Percentiles rank a stretch among this genome's conserved stretches.
phyloP scores from a whole-genome alignment of 2,113 vertebrate species.

The Mastomys coucha region DNA sequence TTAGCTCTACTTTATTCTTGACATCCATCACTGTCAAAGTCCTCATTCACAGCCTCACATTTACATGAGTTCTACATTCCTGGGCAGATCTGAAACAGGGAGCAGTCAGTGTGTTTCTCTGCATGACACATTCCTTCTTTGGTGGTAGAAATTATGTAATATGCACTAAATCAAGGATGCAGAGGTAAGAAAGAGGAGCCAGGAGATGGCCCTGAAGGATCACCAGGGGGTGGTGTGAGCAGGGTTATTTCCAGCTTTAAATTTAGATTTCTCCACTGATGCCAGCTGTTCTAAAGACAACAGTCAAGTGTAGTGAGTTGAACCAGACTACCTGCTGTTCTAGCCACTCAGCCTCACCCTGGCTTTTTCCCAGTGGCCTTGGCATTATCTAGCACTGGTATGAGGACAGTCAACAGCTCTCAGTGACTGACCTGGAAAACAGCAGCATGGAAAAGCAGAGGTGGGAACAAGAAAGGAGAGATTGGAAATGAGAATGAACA shows the following conservation, averaged over 20 bases:
- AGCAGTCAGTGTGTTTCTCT: conserved; percentile 27
- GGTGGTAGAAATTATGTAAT: conserved; percentile 36
- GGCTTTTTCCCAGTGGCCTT: background rate
- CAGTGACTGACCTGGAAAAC: background rate
- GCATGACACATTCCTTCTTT: conserved; percentile 42
- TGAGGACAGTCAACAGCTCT: background rate
- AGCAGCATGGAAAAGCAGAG: background rate
- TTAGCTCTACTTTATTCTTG: conserved; percentile 79
- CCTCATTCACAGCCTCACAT: conserved; percentile 72
- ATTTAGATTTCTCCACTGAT: background rate
- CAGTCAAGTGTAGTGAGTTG: background rate
- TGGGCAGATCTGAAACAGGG: conserved; percentile 57
- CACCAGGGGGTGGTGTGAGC: background rate
- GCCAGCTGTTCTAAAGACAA: background rate
- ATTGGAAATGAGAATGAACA: too few species aligned
- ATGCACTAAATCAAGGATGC: background rate
- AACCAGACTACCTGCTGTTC: background rate
- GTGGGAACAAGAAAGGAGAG: background rate
- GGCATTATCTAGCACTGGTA: background rate
- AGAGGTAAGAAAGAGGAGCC: conserved; percentile 24
- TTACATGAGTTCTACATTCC: conserved; percentile 71
- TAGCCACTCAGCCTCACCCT: background rate
- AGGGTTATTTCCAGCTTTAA: background rate
- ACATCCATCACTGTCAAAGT: conserved; percentile 77
- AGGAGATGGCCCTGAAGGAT: background rate